Evolutionary conservation across 2,888 invertebrate genomes (phyloP).

Genomic region (Chrysomela aeneicollis): DNA sequence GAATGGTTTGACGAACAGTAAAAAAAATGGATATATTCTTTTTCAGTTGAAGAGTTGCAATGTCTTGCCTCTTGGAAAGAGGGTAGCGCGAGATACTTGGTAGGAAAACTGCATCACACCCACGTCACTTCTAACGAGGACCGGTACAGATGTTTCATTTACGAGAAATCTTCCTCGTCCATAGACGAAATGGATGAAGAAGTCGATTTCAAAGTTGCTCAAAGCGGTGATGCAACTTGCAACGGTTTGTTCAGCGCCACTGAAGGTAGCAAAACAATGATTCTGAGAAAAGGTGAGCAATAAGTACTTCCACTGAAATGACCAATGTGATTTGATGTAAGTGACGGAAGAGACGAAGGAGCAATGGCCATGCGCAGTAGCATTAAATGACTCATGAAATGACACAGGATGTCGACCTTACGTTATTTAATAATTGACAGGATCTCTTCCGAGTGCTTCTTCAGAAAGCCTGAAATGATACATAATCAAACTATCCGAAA

Average conservation of each 20-base stretch:
- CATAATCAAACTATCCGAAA: too few species aligned
- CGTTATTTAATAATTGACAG: too few species aligned
- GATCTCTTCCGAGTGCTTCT: too few species aligned
- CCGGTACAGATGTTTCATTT: constrained; percentile 94
- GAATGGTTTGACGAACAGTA: too few species aligned
- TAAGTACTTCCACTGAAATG: too few species aligned
- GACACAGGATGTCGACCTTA: too few species aligned
- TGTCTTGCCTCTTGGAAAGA: constrained; percentile 95
- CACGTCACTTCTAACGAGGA: constrained; percentile 92
- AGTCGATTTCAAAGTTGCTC: constrained; percentile 84
- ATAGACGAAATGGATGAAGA: constrained; percentile 55
- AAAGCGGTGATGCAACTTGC: constrained; percentile 93
- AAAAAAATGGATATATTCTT: too few species aligned
- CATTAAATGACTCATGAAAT: too few species aligned
- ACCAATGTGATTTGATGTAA: too few species aligned
- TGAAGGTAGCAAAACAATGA: constrained; percentile 86
- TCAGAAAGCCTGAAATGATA: too few species aligned
- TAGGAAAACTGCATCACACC: constrained; percentile 88
- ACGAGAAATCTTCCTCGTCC: constrained; percentile 76
- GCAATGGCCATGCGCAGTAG: too few species aligned
- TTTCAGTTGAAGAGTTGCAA: constrained; percentile 92
- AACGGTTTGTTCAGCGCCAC: constrained; percentile 91
- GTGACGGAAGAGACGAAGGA: too few species aligned
- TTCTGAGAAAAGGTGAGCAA: constrained; percentile 74
- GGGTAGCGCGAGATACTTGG: constrained; percentile 88